phyloP scores from a whole-genome alignment of 2,888 invertebrate species.

The Alsophila aescularia region DNA sequence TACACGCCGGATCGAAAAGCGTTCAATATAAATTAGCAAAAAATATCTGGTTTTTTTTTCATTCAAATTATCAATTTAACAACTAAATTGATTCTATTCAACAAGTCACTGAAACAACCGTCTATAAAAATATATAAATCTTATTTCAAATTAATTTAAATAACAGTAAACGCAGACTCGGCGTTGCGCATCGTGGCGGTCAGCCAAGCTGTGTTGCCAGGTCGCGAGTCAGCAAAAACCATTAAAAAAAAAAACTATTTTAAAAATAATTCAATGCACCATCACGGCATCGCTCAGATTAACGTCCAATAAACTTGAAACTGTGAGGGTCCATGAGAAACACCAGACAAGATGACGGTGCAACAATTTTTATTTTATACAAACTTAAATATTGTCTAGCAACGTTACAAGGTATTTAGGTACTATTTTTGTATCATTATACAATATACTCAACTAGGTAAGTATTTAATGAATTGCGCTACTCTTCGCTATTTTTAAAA shows the following conservation, averaged over 20 bases:
- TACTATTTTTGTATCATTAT: slow-evolving; percentile 63
- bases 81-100: slow-evolving; percentile 79
- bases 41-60: slow-evolving; percentile 46
- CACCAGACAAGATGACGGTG: slow-evolving; percentile 66
- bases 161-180: slow-evolving; percentile 61
- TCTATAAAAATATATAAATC: slow-evolving; percentile 82
- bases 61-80: slow-evolving; percentile 48
- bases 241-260: slow-evolving; percentile 38
- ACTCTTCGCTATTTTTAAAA: slow-evolving; percentile 68
- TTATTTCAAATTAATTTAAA: slow-evolving; percentile 69
- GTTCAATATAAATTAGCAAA: slow-evolving; percentile 43
- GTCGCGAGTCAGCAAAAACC: slow-evolving; percentile 25
- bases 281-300: slow-evolving; percentile 32
- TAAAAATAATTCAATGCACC: slow-evolving; percentile 40
- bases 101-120: slow-evolving; percentile 74
- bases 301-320: slow-evolving; percentile 36
- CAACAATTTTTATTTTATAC: slow-evolving; percentile 58
- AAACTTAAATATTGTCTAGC: slow-evolving; percentile 79
- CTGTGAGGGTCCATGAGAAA: slow-evolving; percentile 22
- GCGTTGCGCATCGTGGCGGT: slow-evolving; percentile 20
- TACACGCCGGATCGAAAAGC: slow-evolving; percentile 48
- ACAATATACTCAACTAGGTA: slow-evolving; percentile 76
- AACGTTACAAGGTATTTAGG: slow-evolving; percentile 73
- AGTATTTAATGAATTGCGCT: slow-evolving; percentile 73
- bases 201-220: slow-evolving; percentile 26